phyloP scores from a whole-genome alignment of 2,888 invertebrate species.

The Xanthorhoe spadicearia region DNA sequence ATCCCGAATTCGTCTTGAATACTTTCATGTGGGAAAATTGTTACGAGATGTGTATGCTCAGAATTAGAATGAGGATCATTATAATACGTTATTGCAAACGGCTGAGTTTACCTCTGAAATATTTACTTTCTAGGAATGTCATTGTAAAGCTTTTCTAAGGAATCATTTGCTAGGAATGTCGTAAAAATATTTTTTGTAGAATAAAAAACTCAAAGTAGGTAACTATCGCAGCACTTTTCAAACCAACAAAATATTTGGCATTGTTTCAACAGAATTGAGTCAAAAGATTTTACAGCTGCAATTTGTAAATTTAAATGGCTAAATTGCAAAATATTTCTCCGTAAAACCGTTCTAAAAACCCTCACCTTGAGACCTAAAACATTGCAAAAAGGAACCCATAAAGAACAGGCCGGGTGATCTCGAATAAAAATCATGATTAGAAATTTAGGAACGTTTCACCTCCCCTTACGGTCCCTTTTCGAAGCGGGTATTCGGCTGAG shows the following conservation, averaged over 20 bases:
- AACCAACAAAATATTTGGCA: slow-evolving; percentile 57
- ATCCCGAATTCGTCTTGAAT: slow-evolving; percentile 57
- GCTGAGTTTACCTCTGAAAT: slow-evolving; percentile 22
- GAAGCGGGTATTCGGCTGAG: slow-evolving; percentile 59
- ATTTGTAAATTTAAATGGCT: slow-evolving; percentile 51
- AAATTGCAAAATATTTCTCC: slow-evolving; percentile 49
- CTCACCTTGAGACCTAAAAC: slow-evolving; percentile 70
- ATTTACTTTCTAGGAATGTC: slow-evolving; percentile 12
- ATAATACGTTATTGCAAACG: slow-evolving; percentile 41
- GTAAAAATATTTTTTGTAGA: neutral
- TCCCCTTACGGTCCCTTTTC: slow-evolving; percentile 72
- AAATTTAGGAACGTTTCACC: slow-evolving; percentile 73
- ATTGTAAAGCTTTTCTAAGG: neutral
- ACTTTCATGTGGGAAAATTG: slow-evolving; percentile 56
- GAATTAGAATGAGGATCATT: slow-evolving; percentile 55
- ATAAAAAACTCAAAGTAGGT: neutral
- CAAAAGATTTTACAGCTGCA: slow-evolving; percentile 46
- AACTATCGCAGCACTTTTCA: slow-evolving; percentile 44
- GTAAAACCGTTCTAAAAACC: slow-evolving; percentile 53
- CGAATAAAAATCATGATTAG: slow-evolving; percentile 77
- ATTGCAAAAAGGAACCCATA: slow-evolving; percentile 72
- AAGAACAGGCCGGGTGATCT: slow-evolving; percentile 68
- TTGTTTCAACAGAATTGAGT: slow-evolving; percentile 50
- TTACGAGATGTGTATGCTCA: slow-evolving; percentile 54
- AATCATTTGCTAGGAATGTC: slow-evolving; percentile 1